Conservation (phyloP, 92 coral and sea anemone species). For the Actinostola sp. region DNA sequence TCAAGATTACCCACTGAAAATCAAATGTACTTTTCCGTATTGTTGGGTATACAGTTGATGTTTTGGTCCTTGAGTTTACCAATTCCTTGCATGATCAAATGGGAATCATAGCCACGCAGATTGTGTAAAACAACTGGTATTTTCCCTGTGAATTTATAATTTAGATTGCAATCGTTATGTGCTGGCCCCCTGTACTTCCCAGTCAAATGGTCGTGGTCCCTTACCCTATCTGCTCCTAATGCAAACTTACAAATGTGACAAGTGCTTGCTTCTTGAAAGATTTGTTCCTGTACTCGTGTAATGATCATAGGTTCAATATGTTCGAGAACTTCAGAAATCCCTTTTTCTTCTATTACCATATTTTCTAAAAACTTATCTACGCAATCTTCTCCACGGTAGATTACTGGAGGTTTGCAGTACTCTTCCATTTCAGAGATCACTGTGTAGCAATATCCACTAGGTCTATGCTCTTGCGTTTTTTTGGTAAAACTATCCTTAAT, state of each 20-base stretch:
- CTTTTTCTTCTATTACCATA: not conserved
- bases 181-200: slow-evolving; percentile 37
- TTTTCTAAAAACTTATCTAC: slow-evolving; percentile 2
- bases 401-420: slow-evolving; percentile 1
- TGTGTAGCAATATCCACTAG: slow-evolving; percentile 16
- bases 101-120: slow-evolving; percentile 47
- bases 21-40: slow-evolving; percentile 55
- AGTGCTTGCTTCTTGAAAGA: not conserved
- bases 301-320: slow-evolving; percentile 1
- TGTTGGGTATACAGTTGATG: slow-evolving; percentile 61
- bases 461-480: not conserved
- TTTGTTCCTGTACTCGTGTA: not conserved
- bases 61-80: slow-evolving; percentile 41
- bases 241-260: slow-evolving; percentile 27
- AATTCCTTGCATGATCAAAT: slow-evolving; percentile 49
- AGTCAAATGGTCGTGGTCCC: slow-evolving; percentile 44
- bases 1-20: slow-evolving; percentile 47
- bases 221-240: slow-evolving; percentile 8
- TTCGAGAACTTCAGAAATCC: not conserved
- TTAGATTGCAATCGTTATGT: slow-evolving; percentile 41
- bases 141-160: slow-evolving; percentile 16
- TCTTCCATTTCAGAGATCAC: not conserved
- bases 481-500: not conserved
- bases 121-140: slow-evolving; percentile 46
- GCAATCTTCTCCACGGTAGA: slow-evolving; percentile 13